Evolutionary conservation across 2,113 vertebrate genomes (phyloP).

Genomic region (Phylloscopus trochiloides): DNA sequence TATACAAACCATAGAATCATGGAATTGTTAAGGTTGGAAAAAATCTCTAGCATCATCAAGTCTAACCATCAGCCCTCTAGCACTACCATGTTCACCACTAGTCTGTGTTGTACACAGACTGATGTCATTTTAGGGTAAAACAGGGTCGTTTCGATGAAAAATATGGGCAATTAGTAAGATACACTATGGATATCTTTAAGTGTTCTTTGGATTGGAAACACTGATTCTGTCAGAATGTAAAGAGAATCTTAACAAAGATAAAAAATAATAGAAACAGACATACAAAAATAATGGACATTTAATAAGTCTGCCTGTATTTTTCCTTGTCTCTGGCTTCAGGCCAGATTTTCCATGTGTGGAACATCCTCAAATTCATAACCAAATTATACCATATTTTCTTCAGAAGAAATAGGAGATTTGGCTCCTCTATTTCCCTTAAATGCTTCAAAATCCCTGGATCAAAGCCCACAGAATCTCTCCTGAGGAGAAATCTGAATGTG

Average conservation of each 20-base stretch:
- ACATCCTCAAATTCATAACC: not conserved
- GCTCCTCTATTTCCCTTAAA: constrained; percentile 5
- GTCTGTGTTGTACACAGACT: not conserved
- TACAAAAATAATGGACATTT: not conserved
- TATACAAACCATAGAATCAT: not conserved
- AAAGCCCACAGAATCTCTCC: constrained; percentile 38
- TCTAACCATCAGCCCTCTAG: not conserved
- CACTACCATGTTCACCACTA: not conserved
- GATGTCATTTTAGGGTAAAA: not conserved
- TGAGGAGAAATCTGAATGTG: constrained; percentile 18
- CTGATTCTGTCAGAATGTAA: not conserved
- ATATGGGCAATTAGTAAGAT: not conserved
- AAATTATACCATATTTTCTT: not conserved
- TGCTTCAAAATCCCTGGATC: constrained; percentile 26
- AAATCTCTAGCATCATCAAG: not conserved
- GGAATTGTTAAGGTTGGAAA: not conserved
- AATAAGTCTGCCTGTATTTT: not conserved
- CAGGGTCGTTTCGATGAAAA: not conserved
- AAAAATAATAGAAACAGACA: not conserved
- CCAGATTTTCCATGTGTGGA: not conserved
- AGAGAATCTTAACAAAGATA: not conserved
- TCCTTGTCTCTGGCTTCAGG: not conserved
- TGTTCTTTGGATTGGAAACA: not conserved
- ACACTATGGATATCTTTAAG: not conserved
- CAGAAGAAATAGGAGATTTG: not conserved